phyloP scores from a whole-genome alignment of 2,113 vertebrate species.

The Gila orcuttii region DNA sequence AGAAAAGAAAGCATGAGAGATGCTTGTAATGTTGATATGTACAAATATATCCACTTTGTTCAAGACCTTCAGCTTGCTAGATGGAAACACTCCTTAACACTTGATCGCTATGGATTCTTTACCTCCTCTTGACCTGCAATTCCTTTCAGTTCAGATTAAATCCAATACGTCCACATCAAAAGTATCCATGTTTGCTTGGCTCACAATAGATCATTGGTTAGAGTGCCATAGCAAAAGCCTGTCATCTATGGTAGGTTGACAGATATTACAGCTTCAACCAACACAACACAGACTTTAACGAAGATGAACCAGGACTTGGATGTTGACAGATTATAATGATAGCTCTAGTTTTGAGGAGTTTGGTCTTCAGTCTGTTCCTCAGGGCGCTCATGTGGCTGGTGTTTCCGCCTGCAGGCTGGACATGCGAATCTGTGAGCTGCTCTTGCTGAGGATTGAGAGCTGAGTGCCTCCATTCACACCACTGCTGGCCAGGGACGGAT shows the following conservation, averaged over 20 bases:
- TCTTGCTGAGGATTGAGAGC: conserved; percentile 99
- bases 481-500: conserved; percentile 97
- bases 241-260: neutral
- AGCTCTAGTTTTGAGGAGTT: conserved; percentile 34
- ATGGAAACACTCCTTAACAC: conserved; percentile 7
- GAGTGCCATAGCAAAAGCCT: neutral
- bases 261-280: neutral
- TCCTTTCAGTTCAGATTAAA: neutral
- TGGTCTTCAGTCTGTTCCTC: neutral
- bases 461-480: conserved; percentile 98
- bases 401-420: conserved; percentile 93
- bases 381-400: conserved; percentile 82
- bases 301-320: conserved; percentile 13
- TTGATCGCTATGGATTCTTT: neutral
- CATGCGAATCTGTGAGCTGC: conserved; percentile 99
- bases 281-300: neutral
- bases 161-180: neutral
- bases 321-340: conserved; percentile 37
- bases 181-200: conserved; percentile 8
- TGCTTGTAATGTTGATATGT: conserved; percentile 19
- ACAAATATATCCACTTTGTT: conserved; percentile 1
- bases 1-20: neutral
- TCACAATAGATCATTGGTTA: conserved; percentile 9
- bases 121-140: neutral
- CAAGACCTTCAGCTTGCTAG: neutral